phyloP scores from a whole-genome alignment of 2,113 vertebrate genomes.

The Ammospiza caudacuta region DNA sequence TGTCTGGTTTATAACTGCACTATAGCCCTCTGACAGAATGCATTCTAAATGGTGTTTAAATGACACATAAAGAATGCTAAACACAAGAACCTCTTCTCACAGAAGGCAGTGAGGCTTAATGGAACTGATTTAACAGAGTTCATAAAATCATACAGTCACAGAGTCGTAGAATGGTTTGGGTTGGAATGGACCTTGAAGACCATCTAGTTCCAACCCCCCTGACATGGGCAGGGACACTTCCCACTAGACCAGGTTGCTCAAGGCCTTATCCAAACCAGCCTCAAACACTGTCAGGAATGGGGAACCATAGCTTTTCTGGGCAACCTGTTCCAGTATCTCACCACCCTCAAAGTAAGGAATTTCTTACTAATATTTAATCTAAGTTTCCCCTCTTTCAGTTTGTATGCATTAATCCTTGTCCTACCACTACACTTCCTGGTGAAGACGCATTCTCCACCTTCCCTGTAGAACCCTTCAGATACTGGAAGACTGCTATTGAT shows the following conservation, averaged over 20 bases:
- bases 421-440: not conserved
- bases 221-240: not conserved
- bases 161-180: not conserved
- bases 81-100: not conserved
- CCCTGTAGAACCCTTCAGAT: not conserved
- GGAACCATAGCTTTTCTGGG: not conserved
- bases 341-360: not conserved
- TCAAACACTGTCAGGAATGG: not conserved
- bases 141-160: not conserved
- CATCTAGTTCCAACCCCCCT: not conserved
- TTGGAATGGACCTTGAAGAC: not conserved
- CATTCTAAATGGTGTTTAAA: not conserved
- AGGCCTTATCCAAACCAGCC: not conserved
- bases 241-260: not conserved
- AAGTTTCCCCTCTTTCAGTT: not conserved
- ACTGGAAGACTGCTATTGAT: not conserved
- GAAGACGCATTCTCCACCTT: not conserved
- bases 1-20: not conserved
- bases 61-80: not conserved
- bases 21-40: not conserved
- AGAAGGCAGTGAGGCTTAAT: not conserved
- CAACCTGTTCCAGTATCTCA: not conserved
- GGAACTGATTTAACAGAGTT: not conserved
- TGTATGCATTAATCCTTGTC: not conserved
- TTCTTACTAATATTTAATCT: not conserved